phyloP scores from a whole-genome alignment of 1,140 invertebrate species.

The Prorops nasuta region DNA sequence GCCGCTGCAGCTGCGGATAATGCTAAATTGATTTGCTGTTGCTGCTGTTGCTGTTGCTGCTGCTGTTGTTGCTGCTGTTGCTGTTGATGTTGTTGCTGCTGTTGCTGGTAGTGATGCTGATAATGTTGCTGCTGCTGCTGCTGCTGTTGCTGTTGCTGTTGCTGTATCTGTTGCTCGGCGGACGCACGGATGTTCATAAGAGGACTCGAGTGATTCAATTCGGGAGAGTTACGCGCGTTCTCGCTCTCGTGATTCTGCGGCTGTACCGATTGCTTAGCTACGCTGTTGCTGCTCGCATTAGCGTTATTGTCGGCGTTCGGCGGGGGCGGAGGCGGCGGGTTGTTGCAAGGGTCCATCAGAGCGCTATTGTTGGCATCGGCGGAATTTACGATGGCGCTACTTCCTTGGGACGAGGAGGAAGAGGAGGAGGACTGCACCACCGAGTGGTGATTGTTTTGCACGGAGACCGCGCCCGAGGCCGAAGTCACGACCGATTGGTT shows the following conservation, averaged over 20 bases:
- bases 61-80: background rate
- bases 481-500: conserved; percentile 48
- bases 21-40: conserved; percentile 27
- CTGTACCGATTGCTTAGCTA: conserved; percentile 35
- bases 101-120: conserved; percentile 9
- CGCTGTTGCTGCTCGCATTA: conserved; percentile 18
- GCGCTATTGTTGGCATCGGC: conserved; percentile 54
- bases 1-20: conserved; percentile 30
- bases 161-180: conserved; percentile 20
- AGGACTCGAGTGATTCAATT: conserved; percentile 51
- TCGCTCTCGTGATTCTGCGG: conserved; percentile 48
- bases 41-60: conserved; percentile 17
- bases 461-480: conserved; percentile 29
- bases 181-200: conserved; percentile 2
- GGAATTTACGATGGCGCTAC: conserved; percentile 30
- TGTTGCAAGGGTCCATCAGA: conserved; percentile 59
- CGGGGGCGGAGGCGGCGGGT: conserved; percentile 53
- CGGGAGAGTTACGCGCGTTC: conserved; percentile 50
- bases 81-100: conserved; percentile 6
- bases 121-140: conserved; percentile 6
- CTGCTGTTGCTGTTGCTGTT: conserved; percentile 8
- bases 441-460: conserved; percentile 43
- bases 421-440: conserved; percentile 33
- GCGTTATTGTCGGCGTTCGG: conserved; percentile 38
- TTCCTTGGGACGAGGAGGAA: conserved; percentile 34